These are phyloP conservation scores for Arvicanthis niloticus DNA, from an alignment of 2,113 vertebrate species.

Conservation along the genomic window DNA sequence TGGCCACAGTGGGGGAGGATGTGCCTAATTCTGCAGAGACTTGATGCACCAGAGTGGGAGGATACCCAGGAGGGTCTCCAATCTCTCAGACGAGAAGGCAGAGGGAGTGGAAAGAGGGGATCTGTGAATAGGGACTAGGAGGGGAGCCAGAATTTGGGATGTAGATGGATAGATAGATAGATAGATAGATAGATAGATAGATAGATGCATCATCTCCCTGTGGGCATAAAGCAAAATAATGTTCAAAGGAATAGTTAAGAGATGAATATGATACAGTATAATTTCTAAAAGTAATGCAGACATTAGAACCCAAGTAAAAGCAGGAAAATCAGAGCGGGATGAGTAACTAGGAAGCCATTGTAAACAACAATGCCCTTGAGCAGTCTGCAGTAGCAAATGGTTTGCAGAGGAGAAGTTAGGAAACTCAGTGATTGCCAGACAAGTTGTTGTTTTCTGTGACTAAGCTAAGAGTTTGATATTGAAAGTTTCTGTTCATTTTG, in stretches of 20 bases:
- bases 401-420: slow-evolving; percentile 7
- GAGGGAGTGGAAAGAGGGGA: no score
- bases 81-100: no score
- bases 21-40: no score
- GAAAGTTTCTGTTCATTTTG: neutral
- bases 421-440: neutral
- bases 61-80: no score
- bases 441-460: slow-evolving; percentile 27
- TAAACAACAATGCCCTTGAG: neutral
- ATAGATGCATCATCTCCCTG: neutral
- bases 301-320: slow-evolving; percentile 17
- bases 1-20: no score
- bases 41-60: no score
- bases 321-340: neutral
- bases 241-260: slow-evolving; percentile 42
- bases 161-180: no score
- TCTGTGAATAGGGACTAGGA: no score
- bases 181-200: no score
- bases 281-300: slow-evolving; percentile 60
- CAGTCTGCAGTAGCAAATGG: neutral
- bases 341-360: slow-evolving; percentile 35
- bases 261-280: slow-evolving; percentile 26
- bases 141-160: no score
- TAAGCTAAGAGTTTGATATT: slow-evolving; percentile 6
- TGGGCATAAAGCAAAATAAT: slow-evolving; percentile 40